phyloP scores from a whole-genome alignment of 2,888 invertebrate species.

The Brachyopa scutellaris region DNA sequence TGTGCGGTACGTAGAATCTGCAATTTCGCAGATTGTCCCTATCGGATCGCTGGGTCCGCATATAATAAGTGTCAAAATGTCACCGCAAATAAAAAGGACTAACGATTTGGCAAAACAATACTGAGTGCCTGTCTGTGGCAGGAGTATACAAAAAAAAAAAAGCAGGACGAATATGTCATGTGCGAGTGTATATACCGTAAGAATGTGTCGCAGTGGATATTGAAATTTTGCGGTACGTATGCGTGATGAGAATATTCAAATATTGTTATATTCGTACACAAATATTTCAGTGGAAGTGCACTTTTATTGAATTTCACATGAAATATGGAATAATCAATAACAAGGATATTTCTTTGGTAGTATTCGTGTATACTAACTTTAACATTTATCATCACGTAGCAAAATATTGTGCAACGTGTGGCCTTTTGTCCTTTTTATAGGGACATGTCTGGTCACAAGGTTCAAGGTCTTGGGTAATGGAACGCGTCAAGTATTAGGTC shows the following conservation, averaged over 20 bases:
- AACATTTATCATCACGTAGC: conserved; percentile 20
- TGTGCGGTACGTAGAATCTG: conserved; percentile 61
- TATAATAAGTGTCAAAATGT: conserved; percentile 71
- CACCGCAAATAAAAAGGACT: conserved; percentile 66
- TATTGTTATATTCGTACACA: no score
- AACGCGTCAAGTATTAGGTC: neutral
- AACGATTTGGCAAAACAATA: conserved; percentile 69
- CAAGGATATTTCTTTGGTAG: neutral
- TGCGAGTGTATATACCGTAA: conserved; percentile 12
- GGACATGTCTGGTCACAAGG: neutral
- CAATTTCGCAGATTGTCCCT: conserved; percentile 69
- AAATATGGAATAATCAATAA: conserved; percentile 39
- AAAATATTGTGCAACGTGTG: neutral
- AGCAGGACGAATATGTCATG: conserved; percentile 33
- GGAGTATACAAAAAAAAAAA: neutral
- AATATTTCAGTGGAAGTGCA: conserved; percentile 43
- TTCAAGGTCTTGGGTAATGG: neutral
- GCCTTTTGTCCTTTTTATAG: neutral
- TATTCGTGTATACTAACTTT: neutral
- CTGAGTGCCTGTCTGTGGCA: neutral
- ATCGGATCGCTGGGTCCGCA: conserved; percentile 65
- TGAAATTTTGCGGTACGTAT: conserved; percentile 66
- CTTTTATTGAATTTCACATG: conserved; percentile 61
- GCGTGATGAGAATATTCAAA: conserved; percentile 68
- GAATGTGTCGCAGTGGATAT: conserved; percentile 69